phyloP scores from a whole-genome alignment of 2,113 vertebrate genomes.

The Nymphicus hollandicus region DNA sequence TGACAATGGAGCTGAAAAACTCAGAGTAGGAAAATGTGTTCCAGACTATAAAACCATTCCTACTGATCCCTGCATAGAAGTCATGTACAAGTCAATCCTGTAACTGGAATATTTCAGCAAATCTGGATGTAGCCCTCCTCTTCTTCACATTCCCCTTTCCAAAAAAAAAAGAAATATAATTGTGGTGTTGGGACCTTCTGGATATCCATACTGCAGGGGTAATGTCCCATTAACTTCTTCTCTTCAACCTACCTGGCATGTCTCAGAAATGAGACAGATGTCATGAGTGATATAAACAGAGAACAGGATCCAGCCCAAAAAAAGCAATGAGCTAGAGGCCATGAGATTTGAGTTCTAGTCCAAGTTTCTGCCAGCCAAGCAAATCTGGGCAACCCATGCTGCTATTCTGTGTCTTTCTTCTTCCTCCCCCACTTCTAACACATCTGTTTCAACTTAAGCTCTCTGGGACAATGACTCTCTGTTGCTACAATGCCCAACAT shows the following conservation, averaged over 20 bases:
- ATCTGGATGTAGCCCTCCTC: neutral
- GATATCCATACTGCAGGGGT: neutral
- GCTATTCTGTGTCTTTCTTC: conserved; percentile 24
- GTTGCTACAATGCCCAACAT: conserved; percentile 20
- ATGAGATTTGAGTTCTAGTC: conserved; percentile 9
- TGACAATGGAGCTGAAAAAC: neutral
- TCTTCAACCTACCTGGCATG: neutral
- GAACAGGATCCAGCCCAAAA: conserved; percentile 2
- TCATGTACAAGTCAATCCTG: neutral
- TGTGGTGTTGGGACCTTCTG: neutral
- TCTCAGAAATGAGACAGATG: conserved; percentile 12
- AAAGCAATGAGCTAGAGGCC: conserved; percentile 1
- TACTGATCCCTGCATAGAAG: neutral
- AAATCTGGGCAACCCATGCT: conserved; percentile 2
- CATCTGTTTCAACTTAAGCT: conserved; percentile 52
- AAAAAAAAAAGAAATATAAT: neutral
- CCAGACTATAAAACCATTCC: neutral
- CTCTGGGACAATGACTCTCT: conserved; percentile 27
- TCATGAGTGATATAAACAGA: neutral
- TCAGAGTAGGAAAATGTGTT: neutral
- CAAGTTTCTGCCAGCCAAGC: conserved; percentile 32
- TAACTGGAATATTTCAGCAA: neutral
- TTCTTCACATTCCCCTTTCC: neutral
- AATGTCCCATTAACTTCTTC: neutral
- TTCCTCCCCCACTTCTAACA: neutral